Evolutionary conservation across 2,888 invertebrate genomes (phyloP).

Genomic region (Odiellus spinosus): DNA sequence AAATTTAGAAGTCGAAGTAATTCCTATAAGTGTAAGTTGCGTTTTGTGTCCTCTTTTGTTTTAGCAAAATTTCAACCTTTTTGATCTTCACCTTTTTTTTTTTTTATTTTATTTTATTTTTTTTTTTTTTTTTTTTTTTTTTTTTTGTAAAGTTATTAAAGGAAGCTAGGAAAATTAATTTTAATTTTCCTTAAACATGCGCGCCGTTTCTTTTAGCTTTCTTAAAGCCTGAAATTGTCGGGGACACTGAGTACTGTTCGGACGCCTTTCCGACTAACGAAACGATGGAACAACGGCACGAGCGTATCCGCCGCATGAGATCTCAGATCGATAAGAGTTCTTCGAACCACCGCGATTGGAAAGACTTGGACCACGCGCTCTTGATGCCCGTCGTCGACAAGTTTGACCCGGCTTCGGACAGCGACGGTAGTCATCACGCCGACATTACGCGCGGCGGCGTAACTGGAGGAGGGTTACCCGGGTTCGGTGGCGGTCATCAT

Average conservation of each 20-base stretch:
- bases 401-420: background rate
- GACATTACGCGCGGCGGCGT: background rate
- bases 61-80: background rate
- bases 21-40: slow-evolving; percentile 1
- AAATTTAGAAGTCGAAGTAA: background rate
- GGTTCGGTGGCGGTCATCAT: background rate
- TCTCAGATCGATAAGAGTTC: slow-evolving; percentile 9
- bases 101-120: background rate
- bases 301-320: slow-evolving; percentile 10
- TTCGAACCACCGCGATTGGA: slow-evolving; percentile 12
- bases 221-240: too few relatives aligned
- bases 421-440: background rate
- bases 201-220: too few relatives aligned
- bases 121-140: background rate
- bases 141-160: background rate
- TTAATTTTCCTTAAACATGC: background rate
- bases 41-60: background rate
- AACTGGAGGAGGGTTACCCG: background rate
- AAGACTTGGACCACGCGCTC: slow-evolving; percentile 12
- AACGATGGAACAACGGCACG: slow-evolving; percentile 9
- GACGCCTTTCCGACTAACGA: too few relatives aligned
- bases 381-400: background rate
- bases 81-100: too few relatives aligned
- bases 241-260: too few relatives aligned
- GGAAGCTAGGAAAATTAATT: background rate